phyloP scores from a whole-genome alignment of 2,888 invertebrate genomes.

The Pristionchus arcanus region DNA sequence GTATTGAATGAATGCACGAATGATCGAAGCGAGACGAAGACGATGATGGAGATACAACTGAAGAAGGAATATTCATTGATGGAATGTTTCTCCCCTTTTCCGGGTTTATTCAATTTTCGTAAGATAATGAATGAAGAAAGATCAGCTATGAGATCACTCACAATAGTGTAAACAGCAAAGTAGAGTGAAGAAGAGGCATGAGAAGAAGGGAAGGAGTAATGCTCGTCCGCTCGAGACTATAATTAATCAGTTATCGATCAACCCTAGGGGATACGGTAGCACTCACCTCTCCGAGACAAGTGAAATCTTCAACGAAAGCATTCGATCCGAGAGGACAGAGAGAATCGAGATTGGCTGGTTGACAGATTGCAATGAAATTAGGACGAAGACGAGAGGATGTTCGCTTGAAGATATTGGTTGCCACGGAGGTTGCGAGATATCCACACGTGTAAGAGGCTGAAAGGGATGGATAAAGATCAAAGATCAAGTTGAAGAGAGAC shows the following conservation, averaged over 20 bases:
- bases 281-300: constrained; percentile 61
- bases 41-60: constrained; percentile 69
- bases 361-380: constrained; percentile 72
- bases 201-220: constrained; percentile 71
- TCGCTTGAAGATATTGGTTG: constrained; percentile 68
- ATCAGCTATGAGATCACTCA: constrained; percentile 56
- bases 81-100: neutral
- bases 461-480: constrained; percentile 52
- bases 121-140: neutral
- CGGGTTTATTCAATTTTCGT: neutral
- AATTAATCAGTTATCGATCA: constrained; percentile 34
- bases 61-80: neutral
- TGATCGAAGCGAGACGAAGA: constrained; percentile 61
- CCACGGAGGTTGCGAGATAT: constrained; percentile 63
- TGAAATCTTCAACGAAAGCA: constrained; percentile 67
- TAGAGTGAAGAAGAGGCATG: constrained; percentile 67
- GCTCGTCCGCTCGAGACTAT: constrained; percentile 65
- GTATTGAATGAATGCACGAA: constrained; percentile 65
- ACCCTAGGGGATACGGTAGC: constrained; percentile 39
- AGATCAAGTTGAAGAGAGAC: neutral
- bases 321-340: constrained; percentile 67
- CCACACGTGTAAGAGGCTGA: constrained; percentile 63
- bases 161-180: constrained; percentile 71
- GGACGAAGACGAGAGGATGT: constrained; percentile 71
- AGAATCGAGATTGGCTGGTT: constrained; percentile 66